Conservation (phyloP, 2,888 invertebrate species). For the Synanthedon vespiformis region DNA sequence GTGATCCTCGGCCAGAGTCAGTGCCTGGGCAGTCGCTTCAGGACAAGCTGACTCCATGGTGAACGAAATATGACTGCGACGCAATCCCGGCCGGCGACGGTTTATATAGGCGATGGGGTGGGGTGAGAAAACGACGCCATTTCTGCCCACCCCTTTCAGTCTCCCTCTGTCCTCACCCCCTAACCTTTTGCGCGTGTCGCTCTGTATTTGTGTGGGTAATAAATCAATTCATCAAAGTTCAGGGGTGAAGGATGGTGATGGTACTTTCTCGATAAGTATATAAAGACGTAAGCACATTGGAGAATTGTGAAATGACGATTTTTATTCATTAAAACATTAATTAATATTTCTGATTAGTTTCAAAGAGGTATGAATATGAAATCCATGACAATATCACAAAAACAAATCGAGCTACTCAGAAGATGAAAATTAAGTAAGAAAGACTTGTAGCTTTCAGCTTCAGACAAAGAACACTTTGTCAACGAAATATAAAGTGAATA, state of each 20-base stretch:
- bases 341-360: too few species aligned
- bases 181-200: too few species aligned
- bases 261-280: constrained; percentile 76
- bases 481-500: too few species aligned
- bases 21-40: not conserved
- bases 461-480: too few species aligned
- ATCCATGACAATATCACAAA: too few species aligned
- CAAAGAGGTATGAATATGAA: too few species aligned
- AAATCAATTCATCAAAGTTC: not conserved
- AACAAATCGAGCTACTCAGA: too few species aligned
- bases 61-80: not conserved
- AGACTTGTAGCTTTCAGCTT: too few species aligned
- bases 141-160: not conserved
- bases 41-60: not conserved
- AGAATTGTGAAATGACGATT: too few species aligned
- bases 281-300: constrained; percentile 77
- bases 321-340: too few species aligned
- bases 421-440: too few species aligned
- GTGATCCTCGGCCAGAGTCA: not conserved
- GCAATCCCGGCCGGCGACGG: not conserved
- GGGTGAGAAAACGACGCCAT: not conserved
- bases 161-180: not conserved
- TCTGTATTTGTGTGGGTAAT: not conserved
- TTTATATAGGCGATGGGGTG: not conserved
- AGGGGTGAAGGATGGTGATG: not conserved